Evolutionary conservation across 2,888 invertebrate genomes (phyloP).

Genomic region (Dasypogon diadema): DNA sequence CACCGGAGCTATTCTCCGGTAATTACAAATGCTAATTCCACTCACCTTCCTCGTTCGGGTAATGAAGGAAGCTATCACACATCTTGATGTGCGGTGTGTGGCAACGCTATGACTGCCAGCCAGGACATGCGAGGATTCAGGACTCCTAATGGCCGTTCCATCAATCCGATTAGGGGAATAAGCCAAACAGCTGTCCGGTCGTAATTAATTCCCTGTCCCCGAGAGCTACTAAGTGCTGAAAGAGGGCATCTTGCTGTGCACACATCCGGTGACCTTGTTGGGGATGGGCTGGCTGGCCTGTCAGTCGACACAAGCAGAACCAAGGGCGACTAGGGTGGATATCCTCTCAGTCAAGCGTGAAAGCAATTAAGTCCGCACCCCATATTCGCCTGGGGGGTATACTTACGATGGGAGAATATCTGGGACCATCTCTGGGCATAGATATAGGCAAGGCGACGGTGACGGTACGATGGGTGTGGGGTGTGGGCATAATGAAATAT

Average conservation of each 20-base stretch:
- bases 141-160: slow-evolving; percentile 32
- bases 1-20: not conserved
- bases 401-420: no score
- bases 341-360: slow-evolving; percentile 25
- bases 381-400: not conserved
- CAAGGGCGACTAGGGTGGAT: not conserved
- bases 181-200: slow-evolving; percentile 24
- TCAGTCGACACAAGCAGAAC: not conserved
- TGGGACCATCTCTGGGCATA: no score
- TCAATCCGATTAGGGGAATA: slow-evolving; percentile 32
- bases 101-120: no score
- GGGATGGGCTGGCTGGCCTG: not conserved
- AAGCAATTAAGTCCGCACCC: slow-evolving; percentile 29
- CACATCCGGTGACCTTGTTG: slow-evolving; percentile 37
- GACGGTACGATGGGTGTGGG: not conserved
- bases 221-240: not conserved
- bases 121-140: not conserved
- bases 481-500: not conserved
- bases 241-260: slow-evolving; percentile 6
- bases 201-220: slow-evolving; percentile 24
- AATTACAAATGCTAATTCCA: slow-evolving; percentile 16
- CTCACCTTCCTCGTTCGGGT: not conserved
- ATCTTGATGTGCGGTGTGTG: slow-evolving; percentile 15
- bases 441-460: no score
- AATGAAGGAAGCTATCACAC: not conserved